Evolutionary conservation across 2,888 invertebrate species (phyloP), one percentile per base, ranked within the genome.

Genomic region (Thyatira batis): DNA sequence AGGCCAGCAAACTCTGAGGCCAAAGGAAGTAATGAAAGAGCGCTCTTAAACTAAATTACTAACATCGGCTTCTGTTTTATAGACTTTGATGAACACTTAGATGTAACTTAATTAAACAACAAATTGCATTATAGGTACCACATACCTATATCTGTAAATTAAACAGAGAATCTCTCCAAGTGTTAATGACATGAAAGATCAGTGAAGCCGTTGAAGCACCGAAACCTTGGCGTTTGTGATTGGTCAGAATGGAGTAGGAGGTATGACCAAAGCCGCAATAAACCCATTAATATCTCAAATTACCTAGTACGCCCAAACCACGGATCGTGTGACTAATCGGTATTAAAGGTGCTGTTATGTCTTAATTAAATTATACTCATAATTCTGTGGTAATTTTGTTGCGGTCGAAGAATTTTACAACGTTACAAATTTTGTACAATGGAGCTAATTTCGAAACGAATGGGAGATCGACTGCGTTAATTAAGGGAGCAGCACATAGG

Each of bases 321-420:
- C 78, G 83, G 80, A 81, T 84, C 78, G 89, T 89, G 88, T 89
- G 89, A 89, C 91, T 90, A 91, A 92, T 91, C 90, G 89, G 83
- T 76, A 85, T 89, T 87, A 88, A 85, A 87, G 84, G 84, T 84
- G 85, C 82, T 87, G 87, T 87, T 88, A 89, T 86, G 80, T 87
- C 87, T 89, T 90, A 90, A 92, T 92, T 92, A 87, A 90, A 90
- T 90, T 89, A 89, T 82, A 83, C 81, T 78, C 80, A 82, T 86
- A 85, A 87, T 85, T 84, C 80, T 78, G 72, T 74, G 72, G 80
- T 81, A 82, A 85, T 79, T 77, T 67, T 78, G 84, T 80, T 80
- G 78, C 82, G 84, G 83, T 82, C 78, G 76, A 80, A 75, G 77
- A 80, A 83, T 82, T 88, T 87, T 84, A 87, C 82, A 71, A 85